Evolutionary conservation across 2,797 vertebrate genomes (phyloP), one percentile per base, ranked within the genome.

Genomic region (Erithacus rubecula): DNA sequence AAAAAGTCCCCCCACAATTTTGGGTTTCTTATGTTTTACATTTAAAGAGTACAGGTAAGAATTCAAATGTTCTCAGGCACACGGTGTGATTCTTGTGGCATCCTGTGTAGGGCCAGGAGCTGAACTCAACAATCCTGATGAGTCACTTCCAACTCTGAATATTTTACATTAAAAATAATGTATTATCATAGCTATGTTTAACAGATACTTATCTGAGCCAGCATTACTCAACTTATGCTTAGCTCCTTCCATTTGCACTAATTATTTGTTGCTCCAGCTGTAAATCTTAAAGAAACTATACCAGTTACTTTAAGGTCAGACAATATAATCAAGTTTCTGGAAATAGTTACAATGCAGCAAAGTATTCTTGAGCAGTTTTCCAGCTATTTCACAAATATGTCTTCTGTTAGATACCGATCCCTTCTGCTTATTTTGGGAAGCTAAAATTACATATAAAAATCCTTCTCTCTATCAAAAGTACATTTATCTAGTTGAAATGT

Each of bases 381-480:
- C 51, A 65, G 26, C 17, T 78, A 51, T 36, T 83, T 91, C 62
- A 83, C 27, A 76, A 56, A 20, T 36, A 29, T 4, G 5, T 80
- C 55, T 30, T 24, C 8, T 4, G 22, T 20, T 43, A 86, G 12
- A 29, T 23, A 82, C 4, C 0, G 0, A 62, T 13, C 19, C 26
- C 22, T 82, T 75, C 53, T 79, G 39, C 51, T 59, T 41, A 41
- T 44, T 76, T 37, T 32, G 30, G 56, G 83, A 90, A 87, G 24
- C 7, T 87, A 41, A 37, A 46, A 60, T 36, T 37, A 43, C 27
- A 62, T 19, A 34, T 8, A 76, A 46, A 87, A 82, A 52, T 20
- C 21, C 29, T 77, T 19, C 21, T 34, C 21, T 53, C n/a, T 47
- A 22, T 30, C 32, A 65, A 59, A 92, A 76, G 10, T 9, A 13